A percentile compares a stretch with the other conserved stretches of the same genome.
phyloP scores from a whole-genome alignment of 64 coral and sea anemone genomes.

The Montipora foliosa region DNA sequence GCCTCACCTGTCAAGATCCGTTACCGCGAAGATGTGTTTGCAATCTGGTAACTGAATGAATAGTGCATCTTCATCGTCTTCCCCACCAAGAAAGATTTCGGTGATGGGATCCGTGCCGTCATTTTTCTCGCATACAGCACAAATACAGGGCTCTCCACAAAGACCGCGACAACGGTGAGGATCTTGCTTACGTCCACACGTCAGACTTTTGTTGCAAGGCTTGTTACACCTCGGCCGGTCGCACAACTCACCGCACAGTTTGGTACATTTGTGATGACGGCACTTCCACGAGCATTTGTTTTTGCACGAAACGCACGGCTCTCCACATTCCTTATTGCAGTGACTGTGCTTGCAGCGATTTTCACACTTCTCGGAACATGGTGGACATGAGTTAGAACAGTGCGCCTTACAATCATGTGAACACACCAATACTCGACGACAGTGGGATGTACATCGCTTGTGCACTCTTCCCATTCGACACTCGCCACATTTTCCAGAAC shows the following conservation, averaged over 20 bases:
- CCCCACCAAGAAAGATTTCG: constrained; percentile 1
- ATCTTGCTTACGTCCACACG: constrained; percentile 6
- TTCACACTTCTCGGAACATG: constrained; percentile 39
- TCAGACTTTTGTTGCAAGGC: constrained; percentile 40
- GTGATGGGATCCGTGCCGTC: not conserved
- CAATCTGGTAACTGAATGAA: constrained; percentile 85
- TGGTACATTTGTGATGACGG: constrained; percentile 45
- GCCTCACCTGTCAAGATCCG: constrained; percentile 64
- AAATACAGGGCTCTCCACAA: constrained; percentile 44
- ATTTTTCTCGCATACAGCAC: constrained; percentile 26
- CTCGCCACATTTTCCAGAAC: constrained; percentile 54
- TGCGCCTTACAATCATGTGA: constrained; percentile 30
- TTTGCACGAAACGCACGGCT: constrained; percentile 33
- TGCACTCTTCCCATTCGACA: constrained; percentile 71
- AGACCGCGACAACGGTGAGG: constrained; percentile 42
- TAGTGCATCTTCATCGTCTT: constrained; percentile 74
- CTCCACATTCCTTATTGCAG: constrained; percentile 51
- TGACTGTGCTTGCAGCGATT: constrained; percentile 52
- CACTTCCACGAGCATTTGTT: constrained; percentile 57
- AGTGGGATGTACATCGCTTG: constrained; percentile 23
- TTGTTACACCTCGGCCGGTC: constrained; percentile 67
- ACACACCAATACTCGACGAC: constrained; percentile 53
- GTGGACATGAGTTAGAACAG: constrained; percentile 56
- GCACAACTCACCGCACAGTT: constrained; percentile 58
- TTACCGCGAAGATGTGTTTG: constrained; percentile 85